Base-by-base conservation (phyloP, 1,140 invertebrate species). In the Hylaeus volcanicus region DNA sequence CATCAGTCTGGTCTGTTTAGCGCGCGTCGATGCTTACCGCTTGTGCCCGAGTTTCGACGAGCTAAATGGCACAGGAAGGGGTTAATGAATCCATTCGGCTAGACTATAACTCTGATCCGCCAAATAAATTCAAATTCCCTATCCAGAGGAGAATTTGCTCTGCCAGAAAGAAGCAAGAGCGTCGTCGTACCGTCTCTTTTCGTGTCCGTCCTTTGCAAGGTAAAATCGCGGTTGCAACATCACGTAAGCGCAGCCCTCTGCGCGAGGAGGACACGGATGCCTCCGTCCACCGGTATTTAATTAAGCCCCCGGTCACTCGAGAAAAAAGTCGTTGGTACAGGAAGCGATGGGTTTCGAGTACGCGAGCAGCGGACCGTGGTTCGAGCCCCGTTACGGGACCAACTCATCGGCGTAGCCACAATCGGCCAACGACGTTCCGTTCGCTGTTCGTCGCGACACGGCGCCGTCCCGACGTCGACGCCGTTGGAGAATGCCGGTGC, bases 341-440 rank as follows among this genome's bases (percentile, higher is more conserved):
- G 87, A 88, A 88, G 87, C 86, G 81, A 88, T 84, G 86, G 81
- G 86, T 88, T 86, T 88, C 76, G 84, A 82, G 79, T 84, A 69
- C 65, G 79, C 76, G 65, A 77, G 68, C 81, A 88, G 45, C 86
- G 78, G 56, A 86, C 65, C 86, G 78, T 86, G 58, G 76, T 74
- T 80, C 81, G 73, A 82, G 76, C 77, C 71, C 86, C 87, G 87
- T 88, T 88, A 88, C 75, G 75, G 74, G 82, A 86, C 77, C 73
- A 48, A 73, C 26, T 11, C 83, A 88, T 80, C 88, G 86, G 81
- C 83, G 87, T 88, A 85, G 78, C 61, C 48, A 14, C 39, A 14
- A 64, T 84, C 72, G 63, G 58, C 53, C n/a, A 65, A 60, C 45
- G 8, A 15, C 12, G 37, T 0, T 41, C 55, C 6, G 63, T 79